These are phyloP conservation scores for Pseudomyrmex gracilis DNA, from an alignment of 1,140 invertebrate species.

Conservation along the genomic window DNA sequence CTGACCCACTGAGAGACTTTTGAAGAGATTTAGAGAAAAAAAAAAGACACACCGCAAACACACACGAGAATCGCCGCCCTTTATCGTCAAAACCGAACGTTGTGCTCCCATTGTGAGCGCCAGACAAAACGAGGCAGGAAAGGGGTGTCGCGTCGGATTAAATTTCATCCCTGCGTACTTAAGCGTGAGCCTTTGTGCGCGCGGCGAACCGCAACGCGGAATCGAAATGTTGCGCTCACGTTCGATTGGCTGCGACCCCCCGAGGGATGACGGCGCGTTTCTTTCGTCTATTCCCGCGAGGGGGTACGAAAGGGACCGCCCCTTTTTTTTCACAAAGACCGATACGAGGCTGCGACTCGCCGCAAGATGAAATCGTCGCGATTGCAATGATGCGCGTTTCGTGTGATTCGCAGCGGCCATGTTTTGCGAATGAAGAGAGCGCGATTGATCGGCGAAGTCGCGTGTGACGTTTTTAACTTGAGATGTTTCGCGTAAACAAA, in stretches of 20 bases:
- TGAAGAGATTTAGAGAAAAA: conserved; percentile 1
- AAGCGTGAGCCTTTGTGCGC: conserved; percentile 69
- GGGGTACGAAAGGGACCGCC: conserved; percentile 6
- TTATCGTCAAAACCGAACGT: conserved; percentile 12
- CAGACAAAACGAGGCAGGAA: conserved; percentile 14
- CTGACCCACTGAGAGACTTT: neutral
- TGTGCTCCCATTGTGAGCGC: conserved; percentile 6
- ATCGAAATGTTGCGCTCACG: conserved; percentile 72
- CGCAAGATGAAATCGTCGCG: conserved; percentile 55
- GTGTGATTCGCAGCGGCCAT: conserved; percentile 48
- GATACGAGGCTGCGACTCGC: conserved; percentile 4
- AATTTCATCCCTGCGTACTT: conserved; percentile 74
- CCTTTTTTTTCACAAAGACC: conserved; percentile 46
- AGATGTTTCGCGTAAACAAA: neutral
- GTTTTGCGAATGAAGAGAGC: conserved; percentile 19
- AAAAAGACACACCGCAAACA: neutral
- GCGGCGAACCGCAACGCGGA: conserved; percentile 71
- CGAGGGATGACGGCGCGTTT: conserved; percentile 52
- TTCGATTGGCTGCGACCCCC: conserved; percentile 69
- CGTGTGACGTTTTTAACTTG: neutral
- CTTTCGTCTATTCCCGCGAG: no score
- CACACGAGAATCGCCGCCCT: neutral
- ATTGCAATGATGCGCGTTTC: conserved; percentile 42
- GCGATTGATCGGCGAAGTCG: neutral
- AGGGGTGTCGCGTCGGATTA: conserved; percentile 70